Evolutionary conservation across 1,140 invertebrate genomes (phyloP), one percentile per base, ranked within the genome.

Genomic region (Drosophila athabasca): DNA sequence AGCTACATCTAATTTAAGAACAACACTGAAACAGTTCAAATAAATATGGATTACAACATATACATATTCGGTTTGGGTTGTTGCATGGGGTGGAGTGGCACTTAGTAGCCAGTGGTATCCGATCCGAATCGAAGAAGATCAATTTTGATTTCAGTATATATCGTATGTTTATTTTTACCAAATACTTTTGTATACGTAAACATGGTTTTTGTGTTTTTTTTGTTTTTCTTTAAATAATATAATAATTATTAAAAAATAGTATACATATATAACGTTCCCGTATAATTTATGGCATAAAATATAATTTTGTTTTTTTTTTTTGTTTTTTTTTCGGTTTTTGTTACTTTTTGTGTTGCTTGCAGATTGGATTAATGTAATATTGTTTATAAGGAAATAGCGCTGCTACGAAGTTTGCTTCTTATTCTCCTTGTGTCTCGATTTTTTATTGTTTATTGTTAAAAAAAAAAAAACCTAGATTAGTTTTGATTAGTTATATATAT

Each of bases 251-350:
- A 73, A 75, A 39, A 58, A 58, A 62, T 79, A 79, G 75, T 75
- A 75, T 83, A 72, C 65, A 72, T 78, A 51, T 79, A 75, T 79
- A 79, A 79, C 74, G 64, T 77, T 85, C 81, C 81, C 82, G 81
- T 79, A 85, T 85, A 81, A 85, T 77, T 85, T 85, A 85, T 85
- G 81, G 81, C 81, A 85, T 85, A 85, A 80, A 72, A 84, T 77
- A 85, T 65, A 41, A 64, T 71, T 65, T 71, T 65, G 41, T 48
- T 51, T 31, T 57, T 13, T 70, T 15, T 39, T 35, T 39, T 67
- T 50, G 43, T 58, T 62, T 53, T 15, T 39, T 35, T n/a, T n/a
- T n/a, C 9, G 35, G 35, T 19, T 39, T 39, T 67, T 50, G 43
- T 58, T 67, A 19, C 49, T 60, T 49, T 45, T 62, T 66, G 51